phyloP scores from a whole-genome alignment of 2,113 vertebrate genomes.

The Etia nguti region DNA sequence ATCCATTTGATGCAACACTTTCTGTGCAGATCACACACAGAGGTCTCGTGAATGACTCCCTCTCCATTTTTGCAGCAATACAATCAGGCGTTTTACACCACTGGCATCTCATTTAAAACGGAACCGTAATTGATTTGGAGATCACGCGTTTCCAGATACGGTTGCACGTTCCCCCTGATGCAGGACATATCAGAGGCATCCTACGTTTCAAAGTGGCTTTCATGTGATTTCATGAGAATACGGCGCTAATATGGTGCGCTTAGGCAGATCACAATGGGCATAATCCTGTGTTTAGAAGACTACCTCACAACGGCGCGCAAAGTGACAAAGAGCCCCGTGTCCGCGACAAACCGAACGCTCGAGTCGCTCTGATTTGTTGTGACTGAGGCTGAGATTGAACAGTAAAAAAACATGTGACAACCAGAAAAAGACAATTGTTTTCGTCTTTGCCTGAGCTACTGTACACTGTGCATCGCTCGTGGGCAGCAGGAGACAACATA shows the following conservation, averaged over 20 bases:
- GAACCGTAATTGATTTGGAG: constrained; percentile 61
- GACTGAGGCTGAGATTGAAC: constrained; percentile 31
- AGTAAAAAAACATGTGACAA: constrained; percentile 28
- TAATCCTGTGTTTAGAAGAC: constrained; percentile 51
- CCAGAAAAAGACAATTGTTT: constrained; percentile 10
- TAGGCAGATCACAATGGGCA: constrained; percentile 56
- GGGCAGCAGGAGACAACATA: constrained; percentile 16
- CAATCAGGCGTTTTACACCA: constrained; percentile 37
- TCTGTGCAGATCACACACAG: constrained; percentile 38
- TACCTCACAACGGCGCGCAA: constrained; percentile 5
- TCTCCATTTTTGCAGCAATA: constrained; percentile 52
- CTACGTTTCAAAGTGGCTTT: constrained; percentile 61
- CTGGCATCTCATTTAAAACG: constrained; percentile 50
- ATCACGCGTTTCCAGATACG: constrained; percentile 22
- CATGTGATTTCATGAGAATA: constrained; percentile 46
- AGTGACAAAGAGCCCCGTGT: constrained; percentile 22
- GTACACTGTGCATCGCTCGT: neutral
- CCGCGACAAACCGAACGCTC: constrained; percentile 1
- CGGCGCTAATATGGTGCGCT: constrained; percentile 39
- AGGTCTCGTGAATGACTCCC: constrained; percentile 37
- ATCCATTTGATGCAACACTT: constrained; percentile 35
- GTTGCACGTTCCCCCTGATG: constrained; percentile 30
- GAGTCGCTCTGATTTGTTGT: constrained; percentile 44
- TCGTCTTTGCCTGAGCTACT: neutral
- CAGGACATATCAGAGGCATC: constrained; percentile 39